Evolutionary conservation across 2,113 vertebrate species (phyloP), one percentile per base, ranked within the genome.

Genomic region (Rhipidura dahli): DNA sequence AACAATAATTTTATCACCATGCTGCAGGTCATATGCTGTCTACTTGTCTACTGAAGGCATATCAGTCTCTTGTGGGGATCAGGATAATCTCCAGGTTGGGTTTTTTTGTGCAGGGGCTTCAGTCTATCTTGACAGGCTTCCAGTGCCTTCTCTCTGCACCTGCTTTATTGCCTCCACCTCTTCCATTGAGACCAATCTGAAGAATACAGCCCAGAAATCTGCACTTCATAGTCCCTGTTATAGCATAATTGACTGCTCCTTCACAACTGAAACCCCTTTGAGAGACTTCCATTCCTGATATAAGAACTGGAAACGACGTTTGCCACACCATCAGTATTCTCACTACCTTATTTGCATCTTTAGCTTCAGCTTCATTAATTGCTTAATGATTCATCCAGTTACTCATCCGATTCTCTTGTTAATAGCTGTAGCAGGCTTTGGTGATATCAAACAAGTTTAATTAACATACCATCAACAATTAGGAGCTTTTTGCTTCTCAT

Each of bases 351-450:
- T 94, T 96, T 95, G 53, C 73, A 83, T 94, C 66, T 89, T 93
- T 89, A 37, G 57, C 61, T 94, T 96, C 53, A 69, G 82, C 89
- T 87, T 94, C 89, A 93, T 94, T 95, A 95, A 82, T 95, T 94
- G 50, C 66, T 47, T 95, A 94, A 93, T 91, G 81, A 95, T 89
- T 96, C 89, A 96, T 95, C 54, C 53, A 80, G 70, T 94, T 94
- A 93, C 44, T 95, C 73, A 87, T 91, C 57, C 4, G 3, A 84
- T 82, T 89, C 49, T 89, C 89, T 71, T 69, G 66, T 83, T 96
- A 94, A 95, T 87, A 87, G 69, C 77, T 91, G 40, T 82, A 90
- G 73, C 81, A 94, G 57, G 42, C 81, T 91, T 93, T 89, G 54
- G 83, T 88, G 70, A 42, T 93, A 94, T 37, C 40, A 82, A 84